Evolutionary conservation across 2,888 invertebrate genomes (phyloP).

Genomic region (Pammene aurita): DNA sequence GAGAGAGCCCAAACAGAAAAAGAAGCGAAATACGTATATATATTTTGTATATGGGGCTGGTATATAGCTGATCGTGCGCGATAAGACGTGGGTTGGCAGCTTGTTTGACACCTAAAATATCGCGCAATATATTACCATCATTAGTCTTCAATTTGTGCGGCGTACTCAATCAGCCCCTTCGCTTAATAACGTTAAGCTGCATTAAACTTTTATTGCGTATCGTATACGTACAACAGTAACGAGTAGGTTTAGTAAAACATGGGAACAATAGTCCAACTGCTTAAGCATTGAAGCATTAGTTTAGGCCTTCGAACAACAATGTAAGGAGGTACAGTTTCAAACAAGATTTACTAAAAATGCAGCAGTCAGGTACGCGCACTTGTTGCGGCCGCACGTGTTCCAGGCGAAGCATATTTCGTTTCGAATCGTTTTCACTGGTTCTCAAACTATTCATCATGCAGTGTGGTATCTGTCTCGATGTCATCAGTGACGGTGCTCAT

Average conservation of each 20-base stretch:
- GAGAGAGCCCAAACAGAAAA: conserved; percentile 43
- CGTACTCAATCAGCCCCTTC: not conserved
- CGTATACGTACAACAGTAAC: not conserved
- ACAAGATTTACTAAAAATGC: too few species aligned
- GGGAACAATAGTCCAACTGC: not conserved
- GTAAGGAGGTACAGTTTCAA: too few species aligned
- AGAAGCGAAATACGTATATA: conserved; percentile 44
- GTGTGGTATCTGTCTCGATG: too few species aligned
- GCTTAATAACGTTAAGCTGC: conserved; percentile 8
- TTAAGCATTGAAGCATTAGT: too few species aligned
- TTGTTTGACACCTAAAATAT: conserved; percentile 31
- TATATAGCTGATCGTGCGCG: conserved; percentile 53
- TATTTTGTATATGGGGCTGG: conserved; percentile 44
- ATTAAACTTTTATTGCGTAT: not conserved
- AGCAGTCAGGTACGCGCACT: too few species aligned
- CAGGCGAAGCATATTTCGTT: too few species aligned
- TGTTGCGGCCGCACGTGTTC: too few species aligned
- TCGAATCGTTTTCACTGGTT: too few species aligned
- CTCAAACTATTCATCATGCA: too few species aligned
- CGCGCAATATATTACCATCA: conserved; percentile 20
- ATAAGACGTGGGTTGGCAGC: conserved; percentile 43
- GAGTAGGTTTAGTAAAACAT: not conserved
- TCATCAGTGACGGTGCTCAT: too few species aligned
- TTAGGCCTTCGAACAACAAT: too few species aligned
- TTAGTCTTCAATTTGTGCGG: conserved; percentile 23